phyloP scores from a whole-genome alignment of 2,888 invertebrate genomes.

The Aphrophora alni region DNA sequence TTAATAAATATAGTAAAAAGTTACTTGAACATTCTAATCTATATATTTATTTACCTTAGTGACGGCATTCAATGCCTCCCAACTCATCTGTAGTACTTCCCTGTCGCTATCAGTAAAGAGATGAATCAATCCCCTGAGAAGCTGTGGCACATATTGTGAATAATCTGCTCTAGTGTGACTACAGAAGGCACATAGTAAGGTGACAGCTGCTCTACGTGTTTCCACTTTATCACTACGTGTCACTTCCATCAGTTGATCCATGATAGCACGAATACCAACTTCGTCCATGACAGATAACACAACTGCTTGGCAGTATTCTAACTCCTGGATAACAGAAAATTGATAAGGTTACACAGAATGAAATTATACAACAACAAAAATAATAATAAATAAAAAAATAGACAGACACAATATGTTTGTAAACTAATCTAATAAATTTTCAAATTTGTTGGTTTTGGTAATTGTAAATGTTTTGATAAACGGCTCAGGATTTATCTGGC shows the following conservation, averaged over 20 bases:
- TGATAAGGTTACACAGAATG: too few relatives aligned
- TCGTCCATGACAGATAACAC: constrained; percentile 90
- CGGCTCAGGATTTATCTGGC: too few relatives aligned
- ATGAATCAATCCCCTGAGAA: constrained; percentile 85
- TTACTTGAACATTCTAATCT: too few relatives aligned
- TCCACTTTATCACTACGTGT: constrained; percentile 69
- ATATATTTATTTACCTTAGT: constrained; percentile 70
- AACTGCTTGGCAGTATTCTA: constrained; percentile 92
- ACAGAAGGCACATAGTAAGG: constrained; percentile 89
- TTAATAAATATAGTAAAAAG: too few relatives aligned
- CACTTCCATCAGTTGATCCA: constrained; percentile 84
- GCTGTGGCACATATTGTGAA: constrained; percentile 83
- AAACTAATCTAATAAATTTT: too few relatives aligned
- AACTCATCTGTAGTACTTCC: constrained; percentile 82
- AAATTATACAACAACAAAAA: too few relatives aligned
- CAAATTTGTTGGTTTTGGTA: too few relatives aligned
- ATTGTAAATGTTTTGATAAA: too few relatives aligned
- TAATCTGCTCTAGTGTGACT: constrained; percentile 88
- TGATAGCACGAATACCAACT: constrained; percentile 83
- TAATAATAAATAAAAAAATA: too few relatives aligned
- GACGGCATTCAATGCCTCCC: constrained; percentile 91
- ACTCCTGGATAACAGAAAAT: constrained; percentile 63
- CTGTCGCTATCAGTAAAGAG: constrained; percentile 83
- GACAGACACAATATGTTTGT: too few relatives aligned
- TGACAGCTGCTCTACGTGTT: constrained; percentile 81